Evolutionary conservation across 2,113 vertebrate genomes (phyloP), one percentile per base, ranked within the genome.

Genomic region (Mellivora capensis): DNA sequence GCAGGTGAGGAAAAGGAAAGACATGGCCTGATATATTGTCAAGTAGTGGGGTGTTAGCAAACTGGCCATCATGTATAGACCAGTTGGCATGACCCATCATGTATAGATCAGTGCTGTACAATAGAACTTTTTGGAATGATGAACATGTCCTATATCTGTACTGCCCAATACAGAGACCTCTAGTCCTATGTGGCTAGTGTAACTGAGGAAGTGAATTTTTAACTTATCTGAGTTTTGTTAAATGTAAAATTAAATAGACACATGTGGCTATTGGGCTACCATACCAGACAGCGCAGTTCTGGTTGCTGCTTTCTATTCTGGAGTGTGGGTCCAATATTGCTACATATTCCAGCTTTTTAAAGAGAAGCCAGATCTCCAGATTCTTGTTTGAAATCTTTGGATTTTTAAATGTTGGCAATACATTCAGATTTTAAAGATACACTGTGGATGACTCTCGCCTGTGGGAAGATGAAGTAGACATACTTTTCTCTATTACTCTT

Each of bases 301-400:
- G 44, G 42, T 27, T n/a, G 49, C 44, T 57, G 67, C 74, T 93
- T 87, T 88, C 34, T 52, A 37, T 23, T 77, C 20, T 83, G 31
- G 34, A 92, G 8, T 23, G 4, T 62, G 42, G 44, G 39, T 11
- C 29, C 20, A 88, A 62, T 74, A 49, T 77, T 93, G 42, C 69
- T 74, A 96, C 49, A n/a, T 69, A 76, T 13, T 81, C 52, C 15
- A 54, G 21, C 42, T 62, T 87, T 96, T 95, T 64, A 27, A 76
- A 97, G 87, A 88, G 52, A 80, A 79, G 12, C 39, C 8, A 97
- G 39, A 67, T 94, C 29, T 61, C 21, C 86, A 52, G 25, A 93
- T 89, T 96, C 76, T 96, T 72, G 81, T 64, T 94, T 96, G 49
- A 82, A 96, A 88, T 67, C 7, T 77, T 91, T 54, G 90, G 27